phyloP scores from a whole-genome alignment of 1,140 invertebrate genomes.

The Coenobita brevimanus region DNA sequence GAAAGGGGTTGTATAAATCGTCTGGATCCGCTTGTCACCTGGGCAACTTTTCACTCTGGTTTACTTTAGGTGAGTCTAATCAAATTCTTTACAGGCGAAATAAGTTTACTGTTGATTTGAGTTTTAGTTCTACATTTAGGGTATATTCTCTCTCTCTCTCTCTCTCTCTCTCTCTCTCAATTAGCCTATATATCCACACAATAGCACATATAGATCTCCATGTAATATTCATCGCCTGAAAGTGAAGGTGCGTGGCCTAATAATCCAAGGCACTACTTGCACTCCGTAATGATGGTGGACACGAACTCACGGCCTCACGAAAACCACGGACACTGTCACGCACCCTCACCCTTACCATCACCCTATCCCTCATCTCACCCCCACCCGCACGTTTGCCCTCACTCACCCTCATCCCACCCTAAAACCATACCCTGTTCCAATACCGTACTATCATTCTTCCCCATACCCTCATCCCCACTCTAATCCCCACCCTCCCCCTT shows the following conservation, averaged over 20 bases:
- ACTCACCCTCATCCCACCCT: neutral
- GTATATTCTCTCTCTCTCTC: too few species aligned
- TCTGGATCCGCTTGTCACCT: too few species aligned
- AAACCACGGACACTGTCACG: neutral
- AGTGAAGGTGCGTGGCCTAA: neutral
- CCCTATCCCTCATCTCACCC: neutral
- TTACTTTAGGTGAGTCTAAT: too few species aligned
- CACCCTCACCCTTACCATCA: neutral
- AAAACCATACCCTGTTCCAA: neutral
- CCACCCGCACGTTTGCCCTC: neutral
- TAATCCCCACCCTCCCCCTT: too few species aligned
- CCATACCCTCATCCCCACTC: too few species aligned
- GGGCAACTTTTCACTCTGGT: too few species aligned
- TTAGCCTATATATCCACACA: neutral
- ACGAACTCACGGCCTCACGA: neutral
- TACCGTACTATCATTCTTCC: neutral
- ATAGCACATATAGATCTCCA: too few species aligned
- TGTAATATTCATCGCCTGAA: neutral
- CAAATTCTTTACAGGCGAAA: too few species aligned
- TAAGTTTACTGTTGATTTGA: too few species aligned
- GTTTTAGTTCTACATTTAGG: too few species aligned
- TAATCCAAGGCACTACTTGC: neutral
- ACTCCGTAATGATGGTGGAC: neutral
- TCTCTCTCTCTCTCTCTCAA: too few species aligned
- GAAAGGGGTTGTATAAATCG: too few species aligned